Evolutionary conservation across 2,888 invertebrate genomes (phyloP).

Genomic region (Erannis defoliaria): DNA sequence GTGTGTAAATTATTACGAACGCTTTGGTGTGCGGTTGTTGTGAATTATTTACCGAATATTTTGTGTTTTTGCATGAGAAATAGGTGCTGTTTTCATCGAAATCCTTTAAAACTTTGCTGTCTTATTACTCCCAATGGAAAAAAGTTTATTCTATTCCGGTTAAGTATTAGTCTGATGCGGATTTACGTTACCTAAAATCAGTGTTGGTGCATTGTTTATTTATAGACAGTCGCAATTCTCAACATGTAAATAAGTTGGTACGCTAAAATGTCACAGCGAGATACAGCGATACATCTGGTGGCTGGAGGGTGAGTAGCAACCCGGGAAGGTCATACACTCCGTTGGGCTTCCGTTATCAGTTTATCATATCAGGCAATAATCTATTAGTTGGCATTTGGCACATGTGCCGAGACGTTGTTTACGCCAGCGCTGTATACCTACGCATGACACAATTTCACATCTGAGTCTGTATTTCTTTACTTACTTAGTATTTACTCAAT

Average conservation of each 20-base stretch:
- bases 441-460: slow-evolving; percentile 50
- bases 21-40: slow-evolving; percentile 58
- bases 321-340: slow-evolving; percentile 40
- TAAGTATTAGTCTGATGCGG: slow-evolving; percentile 52
- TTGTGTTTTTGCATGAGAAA: slow-evolving; percentile 46
- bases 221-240: slow-evolving; percentile 83
- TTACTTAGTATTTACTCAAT: no score
- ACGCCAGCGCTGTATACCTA: slow-evolving; percentile 57
- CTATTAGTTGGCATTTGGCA: slow-evolving; percentile 56
- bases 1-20: slow-evolving; percentile 61
- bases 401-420: slow-evolving; percentile 67
- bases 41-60: slow-evolving; percentile 48
- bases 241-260: slow-evolving; percentile 82
- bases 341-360: slow-evolving; percentile 31
- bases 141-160: slow-evolving; percentile 38
- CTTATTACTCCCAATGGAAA: slow-evolving; percentile 22
- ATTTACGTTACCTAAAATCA: slow-evolving; percentile 57
- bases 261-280: slow-evolving; percentile 91
- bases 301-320: slow-evolving; percentile 95
- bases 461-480: slow-evolving; percentile 2
- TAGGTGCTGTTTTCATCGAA: slow-evolving; percentile 36
- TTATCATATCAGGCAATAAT: slow-evolving; percentile 52
- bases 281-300: slow-evolving; percentile 96
- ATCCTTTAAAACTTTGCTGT: slow-evolving; percentile 12
- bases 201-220: slow-evolving; percentile 85